Base-by-base conservation (phyloP, 1,140 invertebrate species). In the Pinna nobilis region DNA sequence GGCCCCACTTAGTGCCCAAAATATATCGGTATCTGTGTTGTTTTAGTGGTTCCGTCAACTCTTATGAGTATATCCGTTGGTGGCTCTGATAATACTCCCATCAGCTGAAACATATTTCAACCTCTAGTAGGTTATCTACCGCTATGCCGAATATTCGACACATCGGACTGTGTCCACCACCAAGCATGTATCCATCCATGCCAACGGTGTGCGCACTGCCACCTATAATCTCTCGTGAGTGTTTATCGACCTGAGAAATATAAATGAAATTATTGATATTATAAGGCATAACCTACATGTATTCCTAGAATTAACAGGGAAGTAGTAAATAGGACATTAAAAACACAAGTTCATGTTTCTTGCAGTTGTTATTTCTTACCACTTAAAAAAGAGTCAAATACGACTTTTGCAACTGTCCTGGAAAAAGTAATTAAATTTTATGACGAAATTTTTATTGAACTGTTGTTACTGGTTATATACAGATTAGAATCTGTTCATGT, bases 161-260 rank as follows among this genome's bases (percentile, higher is more conserved):
- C 9, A 82, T 57, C 25, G 80, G 77, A 47, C 77, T 70, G 51
- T 84, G 82, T 32, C 84, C 84, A 23, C 84, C 84, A 11, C 84
- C 82, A 37, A 66, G 68, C 13, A 73, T 79, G 60, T 76, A 85
- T 11, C 84, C 84, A 13, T 76, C 79, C 53, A 78, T 74, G 1
- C 68, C 70, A 28, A 82, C 82, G 11, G 77, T 78, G 9, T 77
- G 76, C 13, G 70, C 73, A 49, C 74, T 77, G n/a, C 84, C 82
- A 39, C 82, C 79, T 25, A 78, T 76, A 37, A 81, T 60, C 2
- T 77, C 69, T 32, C 77, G 65, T 25, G 68, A 35, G 23, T 78
- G 50, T 47, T 39, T 72, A 28, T 78, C 55, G 3, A 60, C 64
- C 80, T 74, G 13, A 23, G 18, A 67, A 7, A 20, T 9, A 59